Percentiles rank a stretch among this genome's conserved stretches.
Evolutionary conservation across 2,888 invertebrate genomes (phyloP).

Genomic region (Epinotia ramella): DNA sequence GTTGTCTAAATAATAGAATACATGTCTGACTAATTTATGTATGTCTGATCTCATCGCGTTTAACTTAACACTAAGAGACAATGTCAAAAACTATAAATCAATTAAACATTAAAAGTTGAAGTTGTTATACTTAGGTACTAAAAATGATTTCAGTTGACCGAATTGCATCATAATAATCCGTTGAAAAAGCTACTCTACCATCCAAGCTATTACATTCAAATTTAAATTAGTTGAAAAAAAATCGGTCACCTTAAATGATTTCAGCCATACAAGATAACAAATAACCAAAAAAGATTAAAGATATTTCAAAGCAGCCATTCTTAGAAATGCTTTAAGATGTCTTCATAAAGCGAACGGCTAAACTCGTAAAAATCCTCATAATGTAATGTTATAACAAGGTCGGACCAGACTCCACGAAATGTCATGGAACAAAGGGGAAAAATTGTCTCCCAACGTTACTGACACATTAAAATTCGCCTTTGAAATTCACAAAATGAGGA

Average conservation of each 20-base stretch:
- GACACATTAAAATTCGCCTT: background rate
- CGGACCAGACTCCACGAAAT: slow-evolving; percentile 5
- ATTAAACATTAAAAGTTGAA: slow-evolving; percentile 19
- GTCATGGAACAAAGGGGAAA: slow-evolving; percentile 22
- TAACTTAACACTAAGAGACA: slow-evolving; percentile 11
- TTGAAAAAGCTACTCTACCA: too few relatives aligned
- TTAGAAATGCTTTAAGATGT: slow-evolving; percentile 14
- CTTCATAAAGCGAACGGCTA: slow-evolving; percentile 5
- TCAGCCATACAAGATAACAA: background rate
- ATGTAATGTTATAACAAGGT: slow-evolving; percentile 12
- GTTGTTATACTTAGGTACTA: background rate
- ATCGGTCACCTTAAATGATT: too few relatives aligned
- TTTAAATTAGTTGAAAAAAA: too few relatives aligned
- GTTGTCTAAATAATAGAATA: background rate
- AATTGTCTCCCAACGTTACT: slow-evolving; percentile 1
- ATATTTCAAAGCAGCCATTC: slow-evolving; percentile 19
- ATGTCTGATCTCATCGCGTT: slow-evolving; percentile 16
- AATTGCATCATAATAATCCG: too few relatives aligned
- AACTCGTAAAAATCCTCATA: slow-evolving; percentile 25
- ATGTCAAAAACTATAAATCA: slow-evolving; percentile 20
- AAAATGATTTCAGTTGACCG: too few relatives aligned
- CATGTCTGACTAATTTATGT: background rate
- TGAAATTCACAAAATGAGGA: slow-evolving; percentile 10
- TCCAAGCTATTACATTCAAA: too few relatives aligned
- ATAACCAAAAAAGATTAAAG: background rate